Evolutionary conservation across 2,888 invertebrate genomes (phyloP).

Genomic region (Reticulitermes lucifugus): DNA sequence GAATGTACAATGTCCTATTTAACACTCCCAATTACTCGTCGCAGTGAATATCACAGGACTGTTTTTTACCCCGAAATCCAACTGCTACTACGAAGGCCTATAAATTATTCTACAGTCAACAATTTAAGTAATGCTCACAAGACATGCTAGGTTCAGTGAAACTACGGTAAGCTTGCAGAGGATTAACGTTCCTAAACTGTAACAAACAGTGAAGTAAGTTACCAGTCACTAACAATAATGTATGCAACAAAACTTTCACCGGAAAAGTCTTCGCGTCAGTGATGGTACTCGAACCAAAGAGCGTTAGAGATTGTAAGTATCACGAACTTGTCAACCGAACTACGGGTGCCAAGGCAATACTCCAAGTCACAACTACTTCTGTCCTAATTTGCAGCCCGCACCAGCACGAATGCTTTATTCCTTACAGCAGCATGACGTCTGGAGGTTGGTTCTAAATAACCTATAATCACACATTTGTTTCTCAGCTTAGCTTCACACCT

Average conservation of each 20-base stretch:
- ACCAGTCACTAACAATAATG: background rate
- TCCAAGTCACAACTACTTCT: conserved; percentile 14
- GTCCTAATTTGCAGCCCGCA: background rate
- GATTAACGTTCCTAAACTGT: background rate
- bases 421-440: too few relatives aligned
- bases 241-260: background rate
- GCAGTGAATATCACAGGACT: too few relatives aligned
- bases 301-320: background rate
- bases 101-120: background rate
- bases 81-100: background rate
- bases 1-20: too few relatives aligned
- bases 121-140: background rate
- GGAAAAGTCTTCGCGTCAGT: background rate
- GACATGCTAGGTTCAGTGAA: background rate
- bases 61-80: too few relatives aligned
- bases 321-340: background rate
- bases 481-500: too few relatives aligned
- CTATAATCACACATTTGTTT: too few relatives aligned
- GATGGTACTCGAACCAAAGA: conserved; percentile 17
- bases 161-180: background rate
- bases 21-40: too few relatives aligned
- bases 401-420: background rate
- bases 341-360: conserved; percentile 2
- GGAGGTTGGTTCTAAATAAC: too few relatives aligned
- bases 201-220: background rate